Conservation (phyloP, 2,888 invertebrate species). For the Peribatodes rhomboidaria region DNA sequence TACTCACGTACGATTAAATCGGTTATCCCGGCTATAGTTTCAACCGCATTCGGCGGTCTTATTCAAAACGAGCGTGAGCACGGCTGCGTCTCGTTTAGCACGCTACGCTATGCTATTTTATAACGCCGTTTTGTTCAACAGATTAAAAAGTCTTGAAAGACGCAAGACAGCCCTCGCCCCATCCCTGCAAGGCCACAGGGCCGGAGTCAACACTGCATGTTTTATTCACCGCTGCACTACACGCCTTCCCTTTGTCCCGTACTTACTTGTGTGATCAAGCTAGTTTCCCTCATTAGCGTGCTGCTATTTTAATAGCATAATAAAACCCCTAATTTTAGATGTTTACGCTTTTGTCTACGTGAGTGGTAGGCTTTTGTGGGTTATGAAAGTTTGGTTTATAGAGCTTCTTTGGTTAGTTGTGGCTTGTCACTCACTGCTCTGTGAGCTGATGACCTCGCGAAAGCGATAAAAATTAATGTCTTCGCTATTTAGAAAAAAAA, state of each 20-base stretch:
- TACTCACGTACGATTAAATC: too few relatives aligned
- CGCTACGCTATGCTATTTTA: too few relatives aligned
- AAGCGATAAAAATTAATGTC: too few relatives aligned
- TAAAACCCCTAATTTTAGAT: conserved; percentile 15
- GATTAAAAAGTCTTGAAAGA: too few relatives aligned
- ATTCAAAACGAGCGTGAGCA: too few relatives aligned
- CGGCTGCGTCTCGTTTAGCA: too few relatives aligned
- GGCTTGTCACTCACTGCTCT: too few relatives aligned
- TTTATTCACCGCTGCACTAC: conserved; percentile 50
- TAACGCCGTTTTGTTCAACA: too few relatives aligned
- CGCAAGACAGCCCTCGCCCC: not conserved
- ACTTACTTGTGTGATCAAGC: conserved; percentile 22
- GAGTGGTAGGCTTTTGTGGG: not conserved
- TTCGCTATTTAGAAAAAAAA: too few relatives aligned
- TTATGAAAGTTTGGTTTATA: not conserved
- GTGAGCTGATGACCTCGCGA: too few relatives aligned
- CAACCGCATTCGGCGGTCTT: too few relatives aligned
- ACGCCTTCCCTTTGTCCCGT: conserved; percentile 27
- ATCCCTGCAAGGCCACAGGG: conserved; percentile 25
- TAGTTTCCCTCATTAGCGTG: conserved; percentile 32
- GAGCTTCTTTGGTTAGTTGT: not conserved
- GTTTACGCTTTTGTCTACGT: conserved; percentile 7
- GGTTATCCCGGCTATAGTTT: too few relatives aligned
- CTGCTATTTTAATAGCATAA: conserved; percentile 17
- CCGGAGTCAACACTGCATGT: conserved; percentile 45